Evolutionary conservation across 2,888 invertebrate genomes (phyloP).

Genomic region (Euspilapteryx auroguttella): DNA sequence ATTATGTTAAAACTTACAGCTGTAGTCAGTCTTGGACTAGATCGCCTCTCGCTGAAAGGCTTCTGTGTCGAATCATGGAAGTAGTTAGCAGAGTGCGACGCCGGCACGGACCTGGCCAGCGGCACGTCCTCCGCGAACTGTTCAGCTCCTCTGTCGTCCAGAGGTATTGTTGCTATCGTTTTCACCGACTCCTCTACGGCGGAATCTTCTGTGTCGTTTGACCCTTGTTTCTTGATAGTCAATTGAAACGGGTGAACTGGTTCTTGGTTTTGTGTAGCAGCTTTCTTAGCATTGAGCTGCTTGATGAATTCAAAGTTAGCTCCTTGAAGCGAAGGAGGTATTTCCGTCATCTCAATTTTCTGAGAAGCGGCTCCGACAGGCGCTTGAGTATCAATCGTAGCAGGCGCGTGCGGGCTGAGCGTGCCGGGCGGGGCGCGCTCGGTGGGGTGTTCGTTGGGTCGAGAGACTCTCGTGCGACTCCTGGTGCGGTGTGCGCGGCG

Average conservation of each 20-base stretch:
- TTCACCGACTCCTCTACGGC: constrained; percentile 27
- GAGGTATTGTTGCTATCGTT: constrained; percentile 14
- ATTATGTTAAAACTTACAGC: constrained; percentile 42
- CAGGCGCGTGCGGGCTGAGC: constrained; percentile 5
- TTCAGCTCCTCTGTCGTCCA: constrained; percentile 14
- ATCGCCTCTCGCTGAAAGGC: constrained; percentile 17
- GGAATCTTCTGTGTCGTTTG: constrained; percentile 21
- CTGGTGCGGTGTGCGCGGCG: no score
- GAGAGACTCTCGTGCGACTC: no score
- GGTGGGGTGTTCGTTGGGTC: no score
- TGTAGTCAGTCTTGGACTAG: constrained; percentile 31
- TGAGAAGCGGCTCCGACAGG: constrained; percentile 1
- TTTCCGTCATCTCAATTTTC: constrained; percentile 10
- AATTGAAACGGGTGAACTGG: constrained; percentile 45
- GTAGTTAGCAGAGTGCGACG: constrained; percentile 24
- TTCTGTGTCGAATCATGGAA: constrained; percentile 21
- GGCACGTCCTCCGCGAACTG: constrained; percentile 17
- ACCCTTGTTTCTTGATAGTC: constrained; percentile 42
- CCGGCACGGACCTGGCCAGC: constrained; percentile 20
- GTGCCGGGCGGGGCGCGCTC: background rate
- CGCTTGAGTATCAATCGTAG: constrained; percentile 1
- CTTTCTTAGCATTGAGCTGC: constrained; percentile 43
- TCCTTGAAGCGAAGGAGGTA: constrained; percentile 36
- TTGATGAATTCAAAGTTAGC: constrained; percentile 53
- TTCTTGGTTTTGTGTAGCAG: constrained; percentile 20